Percentiles rank a stretch among this genome's conserved stretches.
These are phyloP conservation scores for Gymnoscopelus braueri DNA, from an alignment of 2,797 vertebrate species.

Conservation along the genomic window DNA sequence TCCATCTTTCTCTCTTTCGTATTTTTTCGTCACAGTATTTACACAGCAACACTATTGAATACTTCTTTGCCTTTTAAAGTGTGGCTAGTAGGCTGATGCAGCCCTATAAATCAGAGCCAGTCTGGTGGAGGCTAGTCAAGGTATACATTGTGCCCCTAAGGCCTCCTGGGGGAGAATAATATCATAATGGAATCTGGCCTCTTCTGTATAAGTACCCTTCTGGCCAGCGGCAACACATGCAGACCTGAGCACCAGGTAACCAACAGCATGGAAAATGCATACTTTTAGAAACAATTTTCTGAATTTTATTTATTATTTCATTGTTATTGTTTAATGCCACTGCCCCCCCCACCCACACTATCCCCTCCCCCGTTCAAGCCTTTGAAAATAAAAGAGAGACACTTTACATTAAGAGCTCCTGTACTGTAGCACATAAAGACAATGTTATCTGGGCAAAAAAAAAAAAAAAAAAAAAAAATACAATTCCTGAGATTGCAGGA, in stretches of 20 bases:
- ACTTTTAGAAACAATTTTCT: constrained; percentile 51
- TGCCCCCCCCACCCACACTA: no score
- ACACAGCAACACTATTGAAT: constrained; percentile 22
- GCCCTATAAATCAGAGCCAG: constrained; percentile 57
- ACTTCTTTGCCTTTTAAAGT: constrained; percentile 41
- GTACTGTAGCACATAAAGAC: constrained; percentile 15
- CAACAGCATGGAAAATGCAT: constrained; percentile 52
- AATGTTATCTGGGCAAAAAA: constrained; percentile 27
- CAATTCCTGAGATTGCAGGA: constrained; percentile 12
- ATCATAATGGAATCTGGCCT: constrained; percentile 73
- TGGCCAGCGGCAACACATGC: constrained; percentile 61
- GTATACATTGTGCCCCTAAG: constrained; percentile 60
- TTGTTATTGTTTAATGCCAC: not conserved
- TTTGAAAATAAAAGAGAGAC: constrained; percentile 56
- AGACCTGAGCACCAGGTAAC: constrained; percentile 55
- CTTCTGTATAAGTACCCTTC: constrained; percentile 56
- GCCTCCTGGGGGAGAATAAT: constrained; percentile 64
- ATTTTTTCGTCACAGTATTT: not conserved
- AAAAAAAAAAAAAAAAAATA: constrained; percentile 5
- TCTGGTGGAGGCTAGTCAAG: constrained; percentile 44
- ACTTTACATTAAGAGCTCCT: constrained; percentile 39
- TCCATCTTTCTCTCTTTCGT: not conserved
- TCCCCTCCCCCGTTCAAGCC: constrained; percentile 50
- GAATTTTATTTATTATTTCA: constrained; percentile 68
- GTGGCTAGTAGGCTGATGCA: constrained; percentile 34